Conservation (phyloP, 2,888 invertebrate species). For the Odontomyia ornata region DNA sequence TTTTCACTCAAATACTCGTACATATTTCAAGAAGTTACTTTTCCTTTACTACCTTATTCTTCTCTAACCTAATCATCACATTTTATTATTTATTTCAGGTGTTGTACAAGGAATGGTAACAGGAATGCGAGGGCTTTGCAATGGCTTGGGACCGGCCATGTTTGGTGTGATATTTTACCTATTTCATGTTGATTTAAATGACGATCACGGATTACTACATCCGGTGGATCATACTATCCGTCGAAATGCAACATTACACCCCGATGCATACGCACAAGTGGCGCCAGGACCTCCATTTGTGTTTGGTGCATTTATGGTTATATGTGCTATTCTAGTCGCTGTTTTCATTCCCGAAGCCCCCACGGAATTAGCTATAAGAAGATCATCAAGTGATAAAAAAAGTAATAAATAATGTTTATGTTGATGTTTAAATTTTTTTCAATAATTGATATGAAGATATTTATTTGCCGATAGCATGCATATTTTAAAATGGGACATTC, state of each 20-base stretch:
- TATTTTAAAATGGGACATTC: no score
- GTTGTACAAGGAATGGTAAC: constrained; percentile 98
- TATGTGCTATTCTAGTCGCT: constrained; percentile 93
- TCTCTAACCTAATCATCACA: no score
- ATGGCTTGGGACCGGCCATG: constrained; percentile 97
- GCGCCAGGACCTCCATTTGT: constrained; percentile 99
- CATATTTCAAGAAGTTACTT: not conserved
- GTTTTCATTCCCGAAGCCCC: constrained; percentile 82
- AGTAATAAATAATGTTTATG: not conserved
- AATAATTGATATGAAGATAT: no score
- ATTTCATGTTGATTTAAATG: constrained; percentile 97
- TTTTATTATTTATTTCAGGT: constrained; percentile 66
- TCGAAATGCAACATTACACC: constrained; percentile 56
- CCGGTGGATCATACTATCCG: constrained; percentile 60
- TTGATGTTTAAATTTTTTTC: not conserved
- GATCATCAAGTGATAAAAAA: not conserved
- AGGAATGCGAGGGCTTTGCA: constrained; percentile 96
- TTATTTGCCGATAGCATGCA: no score
- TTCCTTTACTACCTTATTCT: not conserved
- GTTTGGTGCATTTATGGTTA: constrained; percentile 95
- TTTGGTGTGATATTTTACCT: constrained; percentile 98
- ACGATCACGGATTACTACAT: constrained; percentile 66
- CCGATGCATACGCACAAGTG: constrained; percentile 71
- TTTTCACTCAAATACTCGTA: no score
- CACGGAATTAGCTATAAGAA: constrained; percentile 58